These are phyloP conservation scores for Rhynchonema sp. DNA, from an alignment of 2,888 invertebrate genomes.

Conservation along the genomic window DNA sequence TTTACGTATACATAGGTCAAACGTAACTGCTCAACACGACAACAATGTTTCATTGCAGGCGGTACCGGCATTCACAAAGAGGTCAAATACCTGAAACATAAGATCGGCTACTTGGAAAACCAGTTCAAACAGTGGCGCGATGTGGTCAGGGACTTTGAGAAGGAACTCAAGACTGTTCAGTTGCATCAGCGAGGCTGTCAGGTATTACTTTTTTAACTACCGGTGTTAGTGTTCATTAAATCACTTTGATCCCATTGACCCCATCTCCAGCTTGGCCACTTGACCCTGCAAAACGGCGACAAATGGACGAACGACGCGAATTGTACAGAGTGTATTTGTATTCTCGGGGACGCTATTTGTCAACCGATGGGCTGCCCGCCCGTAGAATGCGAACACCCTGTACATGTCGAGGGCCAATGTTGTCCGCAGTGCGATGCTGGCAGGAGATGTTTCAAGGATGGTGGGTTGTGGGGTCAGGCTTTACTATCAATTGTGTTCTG, in stretches of 20 bases:
- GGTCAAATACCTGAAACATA: not conserved
- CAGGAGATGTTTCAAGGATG: not conserved
- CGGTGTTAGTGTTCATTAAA: too few species aligned
- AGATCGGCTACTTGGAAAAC: not conserved
- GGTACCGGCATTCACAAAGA: not conserved
- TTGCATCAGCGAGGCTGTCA: conserved; percentile 1
- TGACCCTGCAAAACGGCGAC: not conserved
- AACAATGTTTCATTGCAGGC: too few species aligned
- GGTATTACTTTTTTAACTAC: not conserved
- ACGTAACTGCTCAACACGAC: too few species aligned
- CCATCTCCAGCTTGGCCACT: not conserved
- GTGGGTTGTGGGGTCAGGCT: too few species aligned
- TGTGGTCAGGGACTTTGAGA: not conserved
- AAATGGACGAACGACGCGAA: not conserved
- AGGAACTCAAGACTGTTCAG: not conserved
- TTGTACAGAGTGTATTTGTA: conserved; percentile 5
- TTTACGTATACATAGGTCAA: too few species aligned
- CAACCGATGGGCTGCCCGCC: conserved; percentile 4
- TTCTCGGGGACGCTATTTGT: conserved; percentile 1
- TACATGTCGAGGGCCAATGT: not conserved
- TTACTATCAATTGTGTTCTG: too few species aligned
- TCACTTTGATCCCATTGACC: too few species aligned
- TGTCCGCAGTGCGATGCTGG: not conserved
- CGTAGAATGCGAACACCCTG: conserved; percentile 1
- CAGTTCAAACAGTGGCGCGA: not conserved